Percentiles rank a stretch among this genome's conserved stretches.
Evolutionary conservation across 1,140 invertebrate genomes (phyloP).

Genomic region (Drosophila neocordata): DNA sequence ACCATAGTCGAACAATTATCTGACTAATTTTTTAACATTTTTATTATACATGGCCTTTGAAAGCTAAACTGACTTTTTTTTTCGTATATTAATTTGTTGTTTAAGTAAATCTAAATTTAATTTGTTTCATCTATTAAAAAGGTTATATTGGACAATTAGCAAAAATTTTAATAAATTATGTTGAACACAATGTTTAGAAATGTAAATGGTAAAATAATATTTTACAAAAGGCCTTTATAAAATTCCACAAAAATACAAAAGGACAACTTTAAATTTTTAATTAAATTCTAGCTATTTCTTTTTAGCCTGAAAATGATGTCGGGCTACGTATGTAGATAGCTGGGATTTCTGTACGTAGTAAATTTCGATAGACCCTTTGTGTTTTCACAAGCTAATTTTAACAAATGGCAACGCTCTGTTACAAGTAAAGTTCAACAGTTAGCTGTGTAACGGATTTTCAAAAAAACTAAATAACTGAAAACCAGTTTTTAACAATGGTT

Average conservation of each 20-base stretch:
- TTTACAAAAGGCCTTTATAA: too few species aligned
- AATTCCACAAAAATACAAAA: too few species aligned
- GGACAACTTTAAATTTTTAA: too few species aligned
- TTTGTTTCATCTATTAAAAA: background rate
- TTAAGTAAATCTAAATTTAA: background rate
- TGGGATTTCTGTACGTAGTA: background rate
- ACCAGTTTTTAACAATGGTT: background rate
- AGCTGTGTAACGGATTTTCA: background rate
- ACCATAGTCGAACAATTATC: conserved; percentile 74
- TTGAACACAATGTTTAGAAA: background rate
- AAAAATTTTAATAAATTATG: background rate
- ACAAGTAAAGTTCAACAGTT: background rate
- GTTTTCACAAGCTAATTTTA: background rate
- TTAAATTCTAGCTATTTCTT: too few species aligned
- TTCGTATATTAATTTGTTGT: background rate
- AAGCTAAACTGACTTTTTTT: conserved; percentile 1
- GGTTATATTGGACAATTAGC: conserved; percentile 1
- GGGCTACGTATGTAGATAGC: background rate
- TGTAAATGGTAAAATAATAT: too few species aligned
- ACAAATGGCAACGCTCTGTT: background rate
- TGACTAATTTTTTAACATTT: conserved; percentile 25
- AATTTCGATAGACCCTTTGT: background rate
- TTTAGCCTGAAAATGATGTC: too few species aligned
- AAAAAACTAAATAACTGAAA: background rate
- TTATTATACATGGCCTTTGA: background rate